Conservation (phyloP, 2,113 vertebrate genomes). For the Chitala chitala region DNA sequence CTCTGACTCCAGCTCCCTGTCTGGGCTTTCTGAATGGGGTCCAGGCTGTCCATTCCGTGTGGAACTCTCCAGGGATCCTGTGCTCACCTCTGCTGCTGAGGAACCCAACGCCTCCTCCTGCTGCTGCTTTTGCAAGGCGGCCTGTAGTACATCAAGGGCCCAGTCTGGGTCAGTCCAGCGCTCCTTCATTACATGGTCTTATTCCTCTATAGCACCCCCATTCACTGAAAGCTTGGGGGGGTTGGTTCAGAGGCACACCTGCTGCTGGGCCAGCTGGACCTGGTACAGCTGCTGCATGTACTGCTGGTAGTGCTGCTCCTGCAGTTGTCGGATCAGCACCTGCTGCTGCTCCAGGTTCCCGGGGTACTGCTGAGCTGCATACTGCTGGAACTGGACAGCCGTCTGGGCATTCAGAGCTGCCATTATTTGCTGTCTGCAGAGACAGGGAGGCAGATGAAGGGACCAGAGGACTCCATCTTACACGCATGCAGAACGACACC, state of each 20-base stretch:
- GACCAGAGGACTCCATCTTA: background rate
- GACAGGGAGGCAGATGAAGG: background rate
- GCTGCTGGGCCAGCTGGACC: constrained; percentile 95
- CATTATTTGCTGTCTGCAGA: constrained; percentile 89
- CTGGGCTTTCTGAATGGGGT: constrained; percentile 57
- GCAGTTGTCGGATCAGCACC: constrained; percentile 91
- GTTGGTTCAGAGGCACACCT: constrained; percentile 57
- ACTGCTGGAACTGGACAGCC: constrained; percentile 97
- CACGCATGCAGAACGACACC: too few relatives aligned
- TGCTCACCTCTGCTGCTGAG: constrained; percentile 60
- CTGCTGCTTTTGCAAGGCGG: constrained; percentile 90
- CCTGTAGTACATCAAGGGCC: constrained; percentile 59
- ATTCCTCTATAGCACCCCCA: too few relatives aligned
- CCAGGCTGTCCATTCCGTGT: constrained; percentile 79
- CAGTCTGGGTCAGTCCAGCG: background rate
- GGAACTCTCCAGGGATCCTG: constrained; percentile 63
- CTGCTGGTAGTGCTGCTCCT: constrained; percentile 98
- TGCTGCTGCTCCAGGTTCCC: constrained; percentile 92
- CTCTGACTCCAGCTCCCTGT: constrained; percentile 78
- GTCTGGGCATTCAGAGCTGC: constrained; percentile 95
- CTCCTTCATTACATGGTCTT: background rate
- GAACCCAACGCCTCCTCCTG: constrained; percentile 70
- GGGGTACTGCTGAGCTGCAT: constrained; percentile 95
- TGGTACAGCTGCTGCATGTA: constrained; percentile 99
- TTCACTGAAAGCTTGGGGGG: background rate